Percentiles rank a stretch among this genome's conserved stretches.
These are phyloP conservation scores for Guaruba guarouba DNA, from an alignment of 2,113 vertebrate genomes.

Conservation along the genomic window DNA sequence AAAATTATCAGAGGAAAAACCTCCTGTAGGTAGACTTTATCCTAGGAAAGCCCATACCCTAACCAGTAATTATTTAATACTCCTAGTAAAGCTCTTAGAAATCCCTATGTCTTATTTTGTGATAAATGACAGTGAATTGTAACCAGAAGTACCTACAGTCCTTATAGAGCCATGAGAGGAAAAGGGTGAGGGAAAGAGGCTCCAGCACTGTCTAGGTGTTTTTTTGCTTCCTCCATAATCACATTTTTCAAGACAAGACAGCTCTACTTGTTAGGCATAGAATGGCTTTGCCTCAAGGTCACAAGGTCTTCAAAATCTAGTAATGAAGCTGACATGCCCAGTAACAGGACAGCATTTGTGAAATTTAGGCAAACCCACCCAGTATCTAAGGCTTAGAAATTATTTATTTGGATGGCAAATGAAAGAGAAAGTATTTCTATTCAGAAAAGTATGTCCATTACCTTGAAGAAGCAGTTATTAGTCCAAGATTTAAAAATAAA, in stretches of 20 bases:
- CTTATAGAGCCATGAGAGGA: background rate
- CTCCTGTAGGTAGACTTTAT: background rate
- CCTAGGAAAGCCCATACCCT: background rate
- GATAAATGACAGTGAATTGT: background rate
- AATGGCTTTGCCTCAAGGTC: background rate
- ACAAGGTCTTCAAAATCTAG: background rate
- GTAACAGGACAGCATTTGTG: background rate
- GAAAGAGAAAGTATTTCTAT: background rate
- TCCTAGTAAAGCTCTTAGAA: background rate
- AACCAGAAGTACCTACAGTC: background rate
- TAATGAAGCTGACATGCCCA: background rate
- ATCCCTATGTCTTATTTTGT: background rate
- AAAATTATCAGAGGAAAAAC: background rate
- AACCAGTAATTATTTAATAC: background rate
- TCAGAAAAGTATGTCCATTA: background rate
- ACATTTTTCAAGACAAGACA: constrained; percentile 5
- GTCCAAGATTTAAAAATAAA: background rate
- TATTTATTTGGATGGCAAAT: background rate
- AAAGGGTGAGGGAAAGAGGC: background rate
- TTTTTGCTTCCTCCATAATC: background rate
- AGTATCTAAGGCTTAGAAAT: background rate
- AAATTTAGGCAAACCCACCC: background rate
- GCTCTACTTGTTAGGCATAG: background rate
- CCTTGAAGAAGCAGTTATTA: background rate
- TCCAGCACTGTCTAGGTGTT: background rate